Conservation (phyloP, 92 coral and sea anemone species). For the Phenganax subtilis region DNA sequence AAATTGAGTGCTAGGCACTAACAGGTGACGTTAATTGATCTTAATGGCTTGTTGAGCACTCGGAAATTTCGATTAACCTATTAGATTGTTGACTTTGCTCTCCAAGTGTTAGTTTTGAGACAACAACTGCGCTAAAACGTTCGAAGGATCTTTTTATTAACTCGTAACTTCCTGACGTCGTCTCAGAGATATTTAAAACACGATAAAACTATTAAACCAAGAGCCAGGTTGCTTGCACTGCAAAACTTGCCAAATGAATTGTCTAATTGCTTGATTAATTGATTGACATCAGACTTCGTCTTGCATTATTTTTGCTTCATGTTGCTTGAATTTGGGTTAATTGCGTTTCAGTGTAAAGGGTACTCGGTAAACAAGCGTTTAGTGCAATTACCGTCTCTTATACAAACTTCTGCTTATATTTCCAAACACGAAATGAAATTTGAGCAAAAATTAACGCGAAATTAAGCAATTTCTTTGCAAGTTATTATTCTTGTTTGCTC, state of each 20-base stretch:
- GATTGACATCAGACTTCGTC: constrained; percentile 25
- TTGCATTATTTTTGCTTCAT: constrained; percentile 1
- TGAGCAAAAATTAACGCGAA: constrained; percentile 13
- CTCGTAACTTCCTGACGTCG: constrained; percentile 10
- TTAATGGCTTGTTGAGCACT: constrained; percentile 21
- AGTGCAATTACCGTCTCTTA: constrained; percentile 34
- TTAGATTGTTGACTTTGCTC: constrained; percentile 41
- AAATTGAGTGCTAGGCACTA: constrained; percentile 9
- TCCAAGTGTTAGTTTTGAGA: constrained; percentile 33
- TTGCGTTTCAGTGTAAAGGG: neutral
- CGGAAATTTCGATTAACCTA: constrained; percentile 37
- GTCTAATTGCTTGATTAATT: constrained; percentile 36
- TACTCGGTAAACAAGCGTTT: constrained; percentile 20
- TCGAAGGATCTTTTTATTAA: neutral
- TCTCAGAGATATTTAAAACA: neutral
- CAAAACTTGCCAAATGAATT: constrained; percentile 14
- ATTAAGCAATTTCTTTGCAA: neutral
- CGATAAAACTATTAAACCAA: neutral
- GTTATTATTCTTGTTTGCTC: constrained; percentile 19
- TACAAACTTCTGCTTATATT: constrained; percentile 1
- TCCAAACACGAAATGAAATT: constrained; percentile 9
- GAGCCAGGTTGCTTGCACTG: neutral
- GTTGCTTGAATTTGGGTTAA: constrained; percentile 22
- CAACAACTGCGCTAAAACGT: constrained; percentile 23
- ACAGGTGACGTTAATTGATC: constrained; percentile 42